phyloP scores from a whole-genome alignment of 1,140 invertebrate genomes.

The Phthorimaea operculella region DNA sequence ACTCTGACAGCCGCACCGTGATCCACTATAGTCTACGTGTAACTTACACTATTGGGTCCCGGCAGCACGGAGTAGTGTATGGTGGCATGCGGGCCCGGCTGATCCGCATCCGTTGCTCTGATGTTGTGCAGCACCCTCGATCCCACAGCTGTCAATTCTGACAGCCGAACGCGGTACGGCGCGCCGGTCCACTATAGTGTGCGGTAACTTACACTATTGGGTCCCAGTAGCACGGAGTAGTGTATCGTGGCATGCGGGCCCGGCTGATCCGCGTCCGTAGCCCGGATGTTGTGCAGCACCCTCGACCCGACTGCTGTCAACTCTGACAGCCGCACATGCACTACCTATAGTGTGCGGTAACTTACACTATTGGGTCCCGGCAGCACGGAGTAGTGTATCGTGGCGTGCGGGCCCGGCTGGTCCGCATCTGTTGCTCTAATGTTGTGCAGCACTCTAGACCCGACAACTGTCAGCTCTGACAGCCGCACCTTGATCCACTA shows the following conservation, averaged over 20 bases:
- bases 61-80: no score
- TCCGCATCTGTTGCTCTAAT: constrained; percentile 85
- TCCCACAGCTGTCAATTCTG: constrained; percentile 86
- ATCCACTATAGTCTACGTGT: no score
- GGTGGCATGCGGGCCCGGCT: constrained; percentile 90
- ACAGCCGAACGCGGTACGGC: constrained; percentile 86
- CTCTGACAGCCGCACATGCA: constrained; percentile 89
- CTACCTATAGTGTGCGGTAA: no score
- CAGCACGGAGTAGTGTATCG: constrained; percentile 85
- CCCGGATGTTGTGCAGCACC: constrained; percentile 81
- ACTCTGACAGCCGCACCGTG: constrained; percentile 86
- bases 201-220: no score
- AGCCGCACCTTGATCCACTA: no score
- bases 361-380: constrained; percentile 80
- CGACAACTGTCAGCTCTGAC: constrained; percentile 86
- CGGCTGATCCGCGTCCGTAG: constrained; percentile 86
- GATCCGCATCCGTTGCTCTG: constrained; percentile 84
- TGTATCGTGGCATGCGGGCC: constrained; percentile 91
- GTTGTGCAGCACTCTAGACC: constrained; percentile 81
- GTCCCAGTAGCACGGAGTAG: no score
- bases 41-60: no score
- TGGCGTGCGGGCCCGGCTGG: constrained; percentile 90
- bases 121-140: constrained; percentile 83
- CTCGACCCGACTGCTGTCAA: constrained; percentile 84
- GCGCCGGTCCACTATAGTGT: no score